A percentile compares a stretch with the other conserved stretches of the same genome.
phyloP scores from a whole-genome alignment of 2,797 vertebrate species.

The Sebastes diploproa region DNA sequence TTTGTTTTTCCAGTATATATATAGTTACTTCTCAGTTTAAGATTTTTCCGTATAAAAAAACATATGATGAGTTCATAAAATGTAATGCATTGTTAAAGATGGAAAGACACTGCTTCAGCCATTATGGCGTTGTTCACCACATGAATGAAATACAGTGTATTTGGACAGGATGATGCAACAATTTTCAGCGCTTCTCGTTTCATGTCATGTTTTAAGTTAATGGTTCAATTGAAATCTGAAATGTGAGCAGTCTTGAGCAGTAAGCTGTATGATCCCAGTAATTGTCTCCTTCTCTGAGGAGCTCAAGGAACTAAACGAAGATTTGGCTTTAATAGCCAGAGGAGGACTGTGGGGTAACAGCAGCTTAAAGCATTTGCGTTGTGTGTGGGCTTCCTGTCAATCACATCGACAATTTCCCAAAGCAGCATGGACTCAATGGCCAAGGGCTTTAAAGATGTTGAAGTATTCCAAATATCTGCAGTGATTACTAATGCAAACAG shows the following conservation, averaged over 20 bases:
- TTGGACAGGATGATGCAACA: too few species aligned
- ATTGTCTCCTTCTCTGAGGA: background rate
- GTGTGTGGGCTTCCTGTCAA: slow-evolving; percentile 21
- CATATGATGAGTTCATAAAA: too few species aligned
- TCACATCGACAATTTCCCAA: slow-evolving; percentile 4
- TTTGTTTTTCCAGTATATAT: too few species aligned
- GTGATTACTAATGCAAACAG: slow-evolving; percentile 24
- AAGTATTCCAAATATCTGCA: slow-evolving; percentile 49
- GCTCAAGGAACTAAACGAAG: slow-evolving; percentile 1
- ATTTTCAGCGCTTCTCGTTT: background rate
- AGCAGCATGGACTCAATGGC: slow-evolving; percentile 6
- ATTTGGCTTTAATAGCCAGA: slow-evolving; percentile 16
- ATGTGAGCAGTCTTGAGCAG: background rate
- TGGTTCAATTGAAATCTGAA: too few species aligned
- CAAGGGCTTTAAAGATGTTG: slow-evolving; percentile 17
- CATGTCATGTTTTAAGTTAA: background rate
- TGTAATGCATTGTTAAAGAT: too few species aligned
- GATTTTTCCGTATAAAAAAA: too few species aligned
- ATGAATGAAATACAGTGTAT: too few species aligned
- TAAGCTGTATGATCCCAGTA: background rate
- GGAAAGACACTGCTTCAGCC: too few species aligned
- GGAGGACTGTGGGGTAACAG: background rate
- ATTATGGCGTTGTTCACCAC: too few species aligned
- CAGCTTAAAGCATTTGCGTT: slow-evolving; percentile 18
- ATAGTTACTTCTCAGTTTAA: too few species aligned